Percentiles rank a stretch among this genome's conserved stretches.
phyloP scores from a whole-genome alignment of 2,113 vertebrate species.

The Oryzias curvinotus region DNA sequence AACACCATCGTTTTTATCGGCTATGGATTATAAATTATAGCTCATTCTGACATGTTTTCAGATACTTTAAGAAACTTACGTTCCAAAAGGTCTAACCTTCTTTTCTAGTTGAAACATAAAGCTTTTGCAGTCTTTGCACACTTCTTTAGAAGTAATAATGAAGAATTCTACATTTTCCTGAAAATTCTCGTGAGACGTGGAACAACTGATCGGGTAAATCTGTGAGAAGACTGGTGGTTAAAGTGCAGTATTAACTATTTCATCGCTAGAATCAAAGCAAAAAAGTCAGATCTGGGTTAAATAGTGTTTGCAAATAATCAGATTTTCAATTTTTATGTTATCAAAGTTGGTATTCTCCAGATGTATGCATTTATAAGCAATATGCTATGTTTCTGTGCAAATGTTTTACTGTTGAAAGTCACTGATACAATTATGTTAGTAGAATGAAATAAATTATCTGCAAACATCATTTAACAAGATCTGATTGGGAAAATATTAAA shows the following conservation, averaged over 20 bases:
- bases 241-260: conserved; percentile 17
- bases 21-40: neutral
- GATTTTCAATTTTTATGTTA: neutral
- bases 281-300: conserved; percentile 3
- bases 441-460: conserved; percentile 14
- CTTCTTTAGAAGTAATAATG: conserved; percentile 38
- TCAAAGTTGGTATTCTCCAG: neutral
- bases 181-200: conserved; percentile 21
- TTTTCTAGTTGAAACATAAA: neutral
- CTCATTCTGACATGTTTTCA: neutral
- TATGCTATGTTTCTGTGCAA: too few relatives aligned
- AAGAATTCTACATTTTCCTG: conserved; percentile 66
- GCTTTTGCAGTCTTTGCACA: conserved; percentile 65
- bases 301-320: conserved; percentile 29
- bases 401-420: too few relatives aligned
- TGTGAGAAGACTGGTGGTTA: conserved; percentile 5
- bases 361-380: conserved; percentile 7
- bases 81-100: too few relatives aligned
- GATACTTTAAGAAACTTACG: conserved; percentile 1
- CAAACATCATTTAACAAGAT: conserved; percentile 15
- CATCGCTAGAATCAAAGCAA: conserved; percentile 16
- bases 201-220: conserved; percentile 30
- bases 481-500: conserved; percentile 6
- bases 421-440: neutral
- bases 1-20: too few relatives aligned